A percentile compares a stretch with the other conserved stretches of the same genome.
Conservation (phyloP, 2,888 invertebrate species). For the Dynastes hyllus region DNA sequence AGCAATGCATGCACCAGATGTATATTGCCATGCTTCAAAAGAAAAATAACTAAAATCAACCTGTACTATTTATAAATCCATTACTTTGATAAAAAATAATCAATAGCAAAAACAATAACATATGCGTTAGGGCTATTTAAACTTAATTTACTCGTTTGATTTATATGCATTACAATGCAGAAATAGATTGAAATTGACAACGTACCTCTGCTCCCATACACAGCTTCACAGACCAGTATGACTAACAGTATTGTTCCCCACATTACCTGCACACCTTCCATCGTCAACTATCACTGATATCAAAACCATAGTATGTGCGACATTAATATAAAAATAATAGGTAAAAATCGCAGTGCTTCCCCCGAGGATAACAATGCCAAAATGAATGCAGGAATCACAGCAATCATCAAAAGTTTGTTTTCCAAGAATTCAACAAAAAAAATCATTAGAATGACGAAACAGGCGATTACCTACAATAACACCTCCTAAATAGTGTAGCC, state of each 20-base stretch:
- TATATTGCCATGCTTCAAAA: neutral
- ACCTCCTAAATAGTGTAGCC: too few relatives aligned
- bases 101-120: neutral
- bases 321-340: slow-evolving; percentile 37
- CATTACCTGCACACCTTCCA: slow-evolving; percentile 30
- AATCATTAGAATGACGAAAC: neutral
- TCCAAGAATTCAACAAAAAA: slow-evolving; percentile 8
- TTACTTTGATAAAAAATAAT: neutral
- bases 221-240: neutral
- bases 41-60: neutral
- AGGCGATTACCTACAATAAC: neutral
- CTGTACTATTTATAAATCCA: neutral
- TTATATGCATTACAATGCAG: neutral
- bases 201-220: slow-evolving; percentile 26
- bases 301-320: neutral
- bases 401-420: slow-evolving; percentile 15
- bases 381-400: slow-evolving; percentile 14
- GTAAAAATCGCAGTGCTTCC: slow-evolving; percentile 22
- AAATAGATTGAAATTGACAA: neutral
- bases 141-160: too few relatives aligned
- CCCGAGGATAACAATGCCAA: slow-evolving; percentile 22
- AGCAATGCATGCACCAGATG: too few relatives aligned
- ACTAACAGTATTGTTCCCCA: slow-evolving; percentile 2
- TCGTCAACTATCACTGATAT: slow-evolving; percentile 7
- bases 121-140: too few relatives aligned